Evolutionary conservation across 2,797 vertebrate genomes (phyloP).

Genomic region (Mus caroli): DNA sequence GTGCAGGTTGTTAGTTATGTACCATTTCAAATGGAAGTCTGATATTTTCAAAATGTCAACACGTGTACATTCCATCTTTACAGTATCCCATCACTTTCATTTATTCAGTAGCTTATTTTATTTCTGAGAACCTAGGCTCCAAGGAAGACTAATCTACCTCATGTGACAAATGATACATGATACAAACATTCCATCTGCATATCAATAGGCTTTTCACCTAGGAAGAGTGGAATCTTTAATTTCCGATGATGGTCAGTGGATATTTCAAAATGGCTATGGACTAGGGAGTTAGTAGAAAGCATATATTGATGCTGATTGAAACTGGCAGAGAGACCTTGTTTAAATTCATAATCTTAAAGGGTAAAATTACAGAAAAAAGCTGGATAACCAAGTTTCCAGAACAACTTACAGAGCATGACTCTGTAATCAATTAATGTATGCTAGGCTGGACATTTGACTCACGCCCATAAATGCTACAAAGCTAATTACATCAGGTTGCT

Average conservation of each 20-base stretch:
- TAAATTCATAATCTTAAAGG: constrained; percentile 24
- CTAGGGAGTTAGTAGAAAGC: constrained; percentile 36
- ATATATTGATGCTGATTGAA: constrained; percentile 53
- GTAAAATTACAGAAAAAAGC: constrained; percentile 23
- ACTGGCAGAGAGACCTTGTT: neutral
- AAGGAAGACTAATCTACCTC: neutral
- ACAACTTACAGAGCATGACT: neutral
- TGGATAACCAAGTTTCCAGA: neutral
- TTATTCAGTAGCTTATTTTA: constrained; percentile 60
- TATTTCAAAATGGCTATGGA: constrained; percentile 54
- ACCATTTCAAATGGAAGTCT: constrained; percentile 56
- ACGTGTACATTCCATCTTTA: constrained; percentile 44
- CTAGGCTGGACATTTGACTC: constrained; percentile 35
- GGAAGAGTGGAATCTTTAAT: neutral
- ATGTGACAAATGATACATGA: neutral
- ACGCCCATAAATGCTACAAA: neutral
- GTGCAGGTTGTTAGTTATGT: constrained; percentile 29
- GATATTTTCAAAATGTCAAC: constrained; percentile 73
- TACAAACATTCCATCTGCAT: neutral
- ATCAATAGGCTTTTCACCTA: constrained; percentile 21
- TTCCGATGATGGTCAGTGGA: constrained; percentile 41
- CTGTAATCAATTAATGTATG: constrained; percentile 52
- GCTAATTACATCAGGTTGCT: neutral
- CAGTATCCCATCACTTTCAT: constrained; percentile 54
- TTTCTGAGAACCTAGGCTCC: constrained; percentile 47